Base-by-base conservation (phyloP, 2,797 vertebrate genomes). In the Trematomus bernacchii region DNA sequence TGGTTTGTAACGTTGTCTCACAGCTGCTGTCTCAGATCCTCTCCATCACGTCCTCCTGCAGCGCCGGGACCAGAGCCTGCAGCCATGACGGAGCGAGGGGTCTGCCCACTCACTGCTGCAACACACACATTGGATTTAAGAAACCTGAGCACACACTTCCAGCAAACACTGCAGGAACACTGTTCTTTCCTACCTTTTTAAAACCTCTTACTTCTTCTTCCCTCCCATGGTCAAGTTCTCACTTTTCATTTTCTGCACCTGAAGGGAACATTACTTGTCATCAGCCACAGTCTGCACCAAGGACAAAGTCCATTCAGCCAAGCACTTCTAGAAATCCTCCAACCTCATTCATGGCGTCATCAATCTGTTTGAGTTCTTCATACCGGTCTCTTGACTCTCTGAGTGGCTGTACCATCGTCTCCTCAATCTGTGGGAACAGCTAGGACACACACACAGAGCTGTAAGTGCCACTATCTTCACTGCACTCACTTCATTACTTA, bases 381-480 rank as follows among this genome's bases (percentile, higher is more conserved):
- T 99, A 99, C 76, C 88, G 95, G 76, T 97, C 96, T 47, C 95
- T 92, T 14, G 97, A 98, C 58, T 97, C 96, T 91, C 96, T 94
- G 40, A 99, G 95, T 0, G 97, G 97, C 86, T 95, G 96, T 16
- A 98, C 96, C 97, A 99, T 97, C 16, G 94, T 86, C 42, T 97
- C 97, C 80, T 97, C 96, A 11, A 97, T 96, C 90, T 95, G 93
- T 42, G 97, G 97, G 85, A 97, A 98, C 10, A 99, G 94, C 97
- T 99, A 53, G 2, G 0, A 71, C 53, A 64, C 53, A 78, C 51
- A 33, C 47, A 48, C 18, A 48, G 1, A 37, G 16, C 47, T 48
- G 16, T 47, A n/a, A 50, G 16, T 10, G 47, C 6, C 16, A 50
- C 16, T 50, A 10, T 50, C 47, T n/a, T 50, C 47, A 10, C 18